Base-by-base conservation (phyloP, 2,888 invertebrate genomes). In the Mellilla xanthometata region DNA sequence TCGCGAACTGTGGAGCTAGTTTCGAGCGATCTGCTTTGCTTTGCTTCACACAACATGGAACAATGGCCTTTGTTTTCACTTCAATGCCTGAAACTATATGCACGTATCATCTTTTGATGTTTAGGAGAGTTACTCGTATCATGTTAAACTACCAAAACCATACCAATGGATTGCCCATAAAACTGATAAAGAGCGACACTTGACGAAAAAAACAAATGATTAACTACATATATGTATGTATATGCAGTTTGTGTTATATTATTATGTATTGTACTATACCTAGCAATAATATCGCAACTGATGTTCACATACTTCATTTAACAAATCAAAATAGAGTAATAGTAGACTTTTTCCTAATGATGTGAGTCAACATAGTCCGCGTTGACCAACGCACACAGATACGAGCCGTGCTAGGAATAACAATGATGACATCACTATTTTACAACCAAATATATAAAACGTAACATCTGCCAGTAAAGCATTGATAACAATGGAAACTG, bases 21-120 rank as follows among this genome's bases (percentile, higher is more conserved):
- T 77, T 73, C 32, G 44, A 39, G 65, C 76, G 73, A 80, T 77
- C 74, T 74, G 72, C 67, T 72, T 67, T 67, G 66, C 67, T 72
- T 68, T 65, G 65, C 75, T 72, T 10, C 24, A 24, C n/a, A 71
- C 72, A n/a, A 74, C 72, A 65, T 72, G 75, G 72, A 76, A 86
- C 86, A 85, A 86, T 84, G 65, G 77, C 77, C 78, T 85, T 87
- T 87, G 87, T 88, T 84, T 83, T 79, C 75, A 69, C 76, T 76
- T 62, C 72, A 69, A 72, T 71, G 67, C 70, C 72, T 73, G 72
- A 77, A 4, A 9, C 15, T 28, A 54, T 65, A 68, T 71, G 15
- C 15, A 5, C 15, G 15, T 5, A 19, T 19, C 1, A 1, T 19
- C n/a, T 19, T 19, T 19, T 19, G 15, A 19, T 1, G 3, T 6